These are phyloP conservation scores for Patella vulgata DNA, from an alignment of 1,140 invertebrate genomes.

Conservation along the genomic window DNA sequence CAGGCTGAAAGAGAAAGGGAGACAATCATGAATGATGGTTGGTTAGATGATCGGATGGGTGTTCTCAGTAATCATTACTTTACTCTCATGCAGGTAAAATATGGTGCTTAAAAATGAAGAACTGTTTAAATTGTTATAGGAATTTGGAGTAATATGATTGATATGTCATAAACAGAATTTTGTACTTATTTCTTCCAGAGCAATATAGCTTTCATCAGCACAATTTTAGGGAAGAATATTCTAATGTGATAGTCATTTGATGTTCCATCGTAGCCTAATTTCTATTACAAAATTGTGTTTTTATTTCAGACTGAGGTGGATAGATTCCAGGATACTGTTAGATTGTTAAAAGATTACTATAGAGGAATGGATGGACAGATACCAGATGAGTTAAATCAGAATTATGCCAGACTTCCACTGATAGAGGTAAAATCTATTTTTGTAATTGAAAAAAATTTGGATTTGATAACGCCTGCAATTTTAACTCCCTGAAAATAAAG, in stretches of 20 bases:
- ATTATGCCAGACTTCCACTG: constrained; percentile 62
- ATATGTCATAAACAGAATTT: no score
- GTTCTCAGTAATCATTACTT: constrained; percentile 66
- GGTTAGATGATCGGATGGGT: constrained; percentile 66
- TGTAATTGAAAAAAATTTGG: no score
- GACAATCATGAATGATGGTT: constrained; percentile 62
- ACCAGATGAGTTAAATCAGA: constrained; percentile 58
- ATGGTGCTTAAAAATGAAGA: neutral
- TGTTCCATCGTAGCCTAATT: neutral
- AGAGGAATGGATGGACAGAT: constrained; percentile 64
- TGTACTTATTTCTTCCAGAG: no score
- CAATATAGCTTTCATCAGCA: no score
- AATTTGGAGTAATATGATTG: neutral
- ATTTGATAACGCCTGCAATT: no score
- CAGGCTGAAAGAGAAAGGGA: constrained; percentile 64
- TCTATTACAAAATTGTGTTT: neutral
- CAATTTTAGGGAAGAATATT: neutral
- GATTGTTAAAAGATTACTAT: constrained; percentile 66
- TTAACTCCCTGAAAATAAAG: no score
- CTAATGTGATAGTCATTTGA: neutral
- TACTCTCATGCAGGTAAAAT: constrained; percentile 60
- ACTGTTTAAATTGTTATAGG: neutral
- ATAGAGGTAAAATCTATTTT: constrained; percentile 57
- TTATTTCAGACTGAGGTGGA: constrained; percentile 58
- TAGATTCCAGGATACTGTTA: constrained; percentile 63